Evolutionary conservation across 2,797 vertebrate genomes (phyloP).

Genomic region (Tachyglossus aculeatus): DNA sequence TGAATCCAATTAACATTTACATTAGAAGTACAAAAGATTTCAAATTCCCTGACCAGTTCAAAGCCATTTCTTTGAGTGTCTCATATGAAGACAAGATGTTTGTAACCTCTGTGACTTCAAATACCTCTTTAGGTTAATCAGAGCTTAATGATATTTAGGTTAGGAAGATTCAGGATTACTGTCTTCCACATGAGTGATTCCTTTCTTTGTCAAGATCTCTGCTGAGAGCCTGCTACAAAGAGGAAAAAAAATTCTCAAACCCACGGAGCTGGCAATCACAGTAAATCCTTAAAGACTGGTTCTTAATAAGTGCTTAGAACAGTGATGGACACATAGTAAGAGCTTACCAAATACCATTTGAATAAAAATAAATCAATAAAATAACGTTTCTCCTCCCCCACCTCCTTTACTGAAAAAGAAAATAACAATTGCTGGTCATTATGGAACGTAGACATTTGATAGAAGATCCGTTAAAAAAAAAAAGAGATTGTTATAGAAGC

Average conservation of each 20-base stretch:
- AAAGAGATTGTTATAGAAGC: too few relatives aligned
- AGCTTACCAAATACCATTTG: too few relatives aligned
- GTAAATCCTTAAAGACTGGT: neutral
- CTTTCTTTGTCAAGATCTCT: neutral
- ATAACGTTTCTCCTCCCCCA: too few relatives aligned
- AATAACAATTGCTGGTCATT: too few relatives aligned
- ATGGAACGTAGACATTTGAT: too few relatives aligned
- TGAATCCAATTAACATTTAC: too few relatives aligned
- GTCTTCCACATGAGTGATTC: neutral
- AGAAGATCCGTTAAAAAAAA: too few relatives aligned
- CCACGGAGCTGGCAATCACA: neutral
- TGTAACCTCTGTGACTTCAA: neutral
- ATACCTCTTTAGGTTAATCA: neutral
- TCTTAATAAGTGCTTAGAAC: too few relatives aligned
- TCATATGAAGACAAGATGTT: neutral
- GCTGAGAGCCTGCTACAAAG: neutral
- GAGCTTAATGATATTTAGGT: neutral
- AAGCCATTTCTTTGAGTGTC: neutral
- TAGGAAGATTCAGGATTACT: neutral
- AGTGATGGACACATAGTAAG: too few relatives aligned
- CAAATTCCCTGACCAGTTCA: neutral
- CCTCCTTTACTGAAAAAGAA: too few relatives aligned
- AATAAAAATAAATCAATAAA: too few relatives aligned
- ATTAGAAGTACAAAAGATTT: too few relatives aligned
- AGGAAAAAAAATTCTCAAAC: neutral